Evolutionary conservation across 2,888 invertebrate genomes (phyloP), one percentile per base, ranked within the genome.

Genomic region (Anoncus sp.): DNA sequence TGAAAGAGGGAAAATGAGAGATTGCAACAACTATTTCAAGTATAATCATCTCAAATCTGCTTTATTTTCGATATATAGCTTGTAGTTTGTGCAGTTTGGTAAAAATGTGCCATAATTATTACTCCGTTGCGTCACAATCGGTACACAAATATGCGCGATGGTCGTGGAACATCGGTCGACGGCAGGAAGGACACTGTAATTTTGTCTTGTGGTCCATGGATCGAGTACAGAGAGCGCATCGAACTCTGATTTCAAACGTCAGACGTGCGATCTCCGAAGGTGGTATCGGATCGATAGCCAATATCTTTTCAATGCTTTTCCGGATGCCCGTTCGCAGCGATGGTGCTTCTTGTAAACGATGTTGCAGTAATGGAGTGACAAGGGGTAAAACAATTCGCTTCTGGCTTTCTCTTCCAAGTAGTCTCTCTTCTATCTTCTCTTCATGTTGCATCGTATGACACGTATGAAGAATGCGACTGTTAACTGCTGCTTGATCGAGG

Each of bases 141-240:
- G 24, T 40, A 43, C 20, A 62, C 35, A 70, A 51, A 53, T 51
- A 45, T 12, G 43, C 40, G 24, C 63, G 69, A 53, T 75, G 62
- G 14, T 65, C 57, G 24, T 70, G 63, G 55, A 62, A 71, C 49
- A 70, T 62, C 16, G 49, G 55, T n/a, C 62, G 57, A 10, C 10
- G 31, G 43, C 53, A 75, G 14, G 65, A 16, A 27, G 65, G 57
- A 53, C 70, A 75, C 60, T 65, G 43, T 24, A 66, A n/a, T 53
- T 62, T 57, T 43, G 78, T 70, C 69, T 80, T 73, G 45, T 65
- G 51, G 45, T 72, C 77, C 24, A 49, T 71, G 18, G 51, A 38
- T 57, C 70, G 73, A 16, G 62, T 51, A 70, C 79, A 77, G 63
- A 69, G 59, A 67, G 57, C 47, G 73, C 80, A 31, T 31, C 70